phyloP scores from a whole-genome alignment of 1,140 invertebrate genomes.

The Helicorthomorpha holstii region DNA sequence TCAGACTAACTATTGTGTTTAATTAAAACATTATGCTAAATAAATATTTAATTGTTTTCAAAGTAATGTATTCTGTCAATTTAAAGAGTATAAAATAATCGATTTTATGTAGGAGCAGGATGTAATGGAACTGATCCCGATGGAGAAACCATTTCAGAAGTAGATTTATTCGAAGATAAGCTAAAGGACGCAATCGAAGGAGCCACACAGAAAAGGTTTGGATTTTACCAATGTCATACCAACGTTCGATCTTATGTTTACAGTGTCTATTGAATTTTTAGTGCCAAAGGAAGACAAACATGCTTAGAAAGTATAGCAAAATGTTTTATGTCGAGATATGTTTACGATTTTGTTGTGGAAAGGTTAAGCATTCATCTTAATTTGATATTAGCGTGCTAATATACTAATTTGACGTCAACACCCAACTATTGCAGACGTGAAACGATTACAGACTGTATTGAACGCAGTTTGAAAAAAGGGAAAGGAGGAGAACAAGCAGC shows the following conservation, averaged over 20 bases:
- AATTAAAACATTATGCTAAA: neutral
- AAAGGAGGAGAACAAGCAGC: constrained; percentile 56
- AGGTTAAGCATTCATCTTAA: constrained; percentile 16
- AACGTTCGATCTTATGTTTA: neutral
- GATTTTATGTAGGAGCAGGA: neutral
- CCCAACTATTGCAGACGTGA: constrained; percentile 34
- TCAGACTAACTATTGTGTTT: neutral
- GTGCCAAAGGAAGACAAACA: constrained; percentile 50
- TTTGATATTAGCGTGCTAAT: constrained; percentile 1
- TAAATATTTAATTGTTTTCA: neutral
- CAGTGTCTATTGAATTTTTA: constrained; percentile 13
- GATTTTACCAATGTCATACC: neutral
- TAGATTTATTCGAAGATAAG: constrained; percentile 75
- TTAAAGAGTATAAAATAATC: neutral
- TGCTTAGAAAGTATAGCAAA: constrained; percentile 53
- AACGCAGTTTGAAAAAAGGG: constrained; percentile 62
- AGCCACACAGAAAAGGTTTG: constrained; percentile 57
- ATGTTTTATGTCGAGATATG: constrained; percentile 58
- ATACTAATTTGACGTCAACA: constrained; percentile 4
- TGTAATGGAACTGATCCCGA: constrained; percentile 37
- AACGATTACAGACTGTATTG: constrained; percentile 62
- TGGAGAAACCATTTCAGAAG: constrained; percentile 23
- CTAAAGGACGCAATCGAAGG: constrained; percentile 69
- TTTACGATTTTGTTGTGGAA: constrained; percentile 53
- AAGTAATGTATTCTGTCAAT: neutral